Evolutionary conservation across 2,113 vertebrate genomes (phyloP).

Genomic region (Phylloscopus trochilus): DNA sequence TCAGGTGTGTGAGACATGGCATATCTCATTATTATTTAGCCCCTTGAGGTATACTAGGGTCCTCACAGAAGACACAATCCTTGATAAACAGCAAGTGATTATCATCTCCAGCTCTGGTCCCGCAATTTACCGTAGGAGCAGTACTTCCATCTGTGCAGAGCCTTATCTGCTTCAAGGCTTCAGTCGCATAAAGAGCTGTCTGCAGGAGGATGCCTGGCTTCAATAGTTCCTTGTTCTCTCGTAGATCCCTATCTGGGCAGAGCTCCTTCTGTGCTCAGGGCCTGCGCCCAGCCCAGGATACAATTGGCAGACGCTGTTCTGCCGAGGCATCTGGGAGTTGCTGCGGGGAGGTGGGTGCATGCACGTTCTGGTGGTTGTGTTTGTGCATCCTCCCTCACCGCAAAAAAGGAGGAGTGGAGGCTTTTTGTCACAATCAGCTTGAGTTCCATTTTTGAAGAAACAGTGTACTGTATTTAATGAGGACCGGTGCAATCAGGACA

Average conservation of each 20-base stretch:
- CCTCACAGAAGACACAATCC: constrained; percentile 7
- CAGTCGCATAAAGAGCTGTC: not conserved
- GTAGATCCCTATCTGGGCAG: not conserved
- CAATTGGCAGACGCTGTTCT: not conserved
- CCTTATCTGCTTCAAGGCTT: constrained; percentile 27
- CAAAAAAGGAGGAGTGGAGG: not conserved
- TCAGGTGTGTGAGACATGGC: constrained; percentile 10
- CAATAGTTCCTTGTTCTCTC: not conserved
- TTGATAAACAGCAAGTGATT: constrained; percentile 32
- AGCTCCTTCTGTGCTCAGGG: not conserved
- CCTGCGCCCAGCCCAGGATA: not conserved
- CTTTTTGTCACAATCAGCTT: not conserved
- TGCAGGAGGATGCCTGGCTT: constrained; percentile 3
- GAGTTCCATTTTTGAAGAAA: constrained; percentile 11
- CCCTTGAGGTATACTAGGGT: not conserved
- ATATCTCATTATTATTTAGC: constrained; percentile 18
- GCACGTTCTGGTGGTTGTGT: not conserved
- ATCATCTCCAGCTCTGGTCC: constrained; percentile 11
- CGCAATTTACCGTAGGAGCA: not conserved
- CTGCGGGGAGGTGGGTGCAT: not conserved
- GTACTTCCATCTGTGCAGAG: not conserved
- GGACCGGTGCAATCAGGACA: constrained; percentile 50
- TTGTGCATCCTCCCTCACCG: not conserved
- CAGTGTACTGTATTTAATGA: constrained; percentile 35
- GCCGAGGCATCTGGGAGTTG: not conserved